Evolutionary conservation across 2,113 vertebrate species (phyloP).

Genomic region (Mesoclemmys tuberculata): DNA sequence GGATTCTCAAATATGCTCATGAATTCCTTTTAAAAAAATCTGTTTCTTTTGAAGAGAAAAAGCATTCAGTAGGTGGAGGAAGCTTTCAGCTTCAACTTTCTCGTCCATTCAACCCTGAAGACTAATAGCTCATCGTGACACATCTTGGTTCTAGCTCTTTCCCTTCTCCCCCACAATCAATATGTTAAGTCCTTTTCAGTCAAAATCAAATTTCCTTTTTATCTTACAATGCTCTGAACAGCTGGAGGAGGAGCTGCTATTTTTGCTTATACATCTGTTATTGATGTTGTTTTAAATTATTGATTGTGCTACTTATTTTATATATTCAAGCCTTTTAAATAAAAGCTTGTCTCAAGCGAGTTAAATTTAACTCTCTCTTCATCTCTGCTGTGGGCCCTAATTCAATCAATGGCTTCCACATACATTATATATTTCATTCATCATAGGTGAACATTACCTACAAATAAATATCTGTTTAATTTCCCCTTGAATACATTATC

Average conservation of each 20-base stretch:
- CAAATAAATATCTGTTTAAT: constrained; percentile 35
- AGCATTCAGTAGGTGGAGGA: not conserved
- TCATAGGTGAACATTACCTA: not conserved
- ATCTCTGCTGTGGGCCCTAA: constrained; percentile 7
- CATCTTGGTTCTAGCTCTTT: not conserved
- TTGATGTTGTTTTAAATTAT: constrained; percentile 10
- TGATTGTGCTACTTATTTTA: constrained; percentile 8
- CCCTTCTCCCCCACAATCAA: not conserved
- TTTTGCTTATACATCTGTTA: not conserved
- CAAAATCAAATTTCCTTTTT: not conserved
- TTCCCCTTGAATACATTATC: constrained; percentile 16
- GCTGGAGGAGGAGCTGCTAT: not conserved
- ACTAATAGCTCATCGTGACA: constrained; percentile 14
- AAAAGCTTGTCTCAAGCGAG: not conserved
- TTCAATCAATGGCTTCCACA: constrained; percentile 39
- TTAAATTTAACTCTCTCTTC: constrained; percentile 21
- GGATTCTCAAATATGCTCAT: not conserved
- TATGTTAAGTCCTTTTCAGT: not conserved
- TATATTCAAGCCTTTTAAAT: constrained; percentile 26
- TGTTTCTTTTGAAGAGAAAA: constrained; percentile 9
- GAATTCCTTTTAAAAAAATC: not conserved
- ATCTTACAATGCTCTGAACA: not conserved
- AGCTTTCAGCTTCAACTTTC: constrained; percentile 31
- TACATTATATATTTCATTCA: constrained; percentile 30
- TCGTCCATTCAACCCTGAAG: not conserved